phyloP scores from a whole-genome alignment of 37 sponge, comb jelly and placozoan genomes.

The Oopsacas minuta region DNA sequence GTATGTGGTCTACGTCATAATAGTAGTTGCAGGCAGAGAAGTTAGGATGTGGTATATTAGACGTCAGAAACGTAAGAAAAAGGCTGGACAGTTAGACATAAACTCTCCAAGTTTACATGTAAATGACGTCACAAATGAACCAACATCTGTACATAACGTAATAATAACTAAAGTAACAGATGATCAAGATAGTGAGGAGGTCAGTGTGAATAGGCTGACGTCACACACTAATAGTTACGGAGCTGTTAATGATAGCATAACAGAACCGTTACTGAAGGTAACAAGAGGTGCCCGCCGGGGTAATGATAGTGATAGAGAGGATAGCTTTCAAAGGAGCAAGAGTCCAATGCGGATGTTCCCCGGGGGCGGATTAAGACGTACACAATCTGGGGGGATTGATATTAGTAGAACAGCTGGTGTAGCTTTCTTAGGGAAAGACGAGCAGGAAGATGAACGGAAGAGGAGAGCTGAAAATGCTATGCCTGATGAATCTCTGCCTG shows the following conservation, averaged over 20 bases:
- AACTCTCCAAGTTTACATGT: neutral
- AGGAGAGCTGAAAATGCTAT: neutral
- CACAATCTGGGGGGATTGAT: conserved; percentile 46
- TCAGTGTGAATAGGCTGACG: neutral
- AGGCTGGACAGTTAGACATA: neutral
- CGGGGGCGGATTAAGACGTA: neutral
- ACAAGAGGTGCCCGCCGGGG: neutral
- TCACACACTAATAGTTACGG: neutral
- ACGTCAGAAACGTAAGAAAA: neutral
- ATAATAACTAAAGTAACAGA: neutral
- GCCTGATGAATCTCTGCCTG: neutral
- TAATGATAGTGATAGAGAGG: neutral
- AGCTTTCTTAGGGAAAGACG: conserved; percentile 31
- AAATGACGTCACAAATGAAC: neutral
- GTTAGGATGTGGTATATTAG: neutral
- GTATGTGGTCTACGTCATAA: conserved; percentile 69
- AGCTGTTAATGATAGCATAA: neutral
- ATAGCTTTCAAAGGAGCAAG: neutral
- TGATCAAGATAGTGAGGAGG: neutral
- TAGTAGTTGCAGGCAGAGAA: conserved; percentile 71
- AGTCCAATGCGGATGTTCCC: conserved; percentile 8
- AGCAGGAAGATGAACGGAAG: neutral
- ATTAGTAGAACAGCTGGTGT: conserved; percentile 45
- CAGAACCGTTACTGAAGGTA: neutral
- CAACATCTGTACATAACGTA: neutral